Base-by-base conservation (phyloP, 2,797 vertebrate species). In the Syndactyla subalaris region DNA sequence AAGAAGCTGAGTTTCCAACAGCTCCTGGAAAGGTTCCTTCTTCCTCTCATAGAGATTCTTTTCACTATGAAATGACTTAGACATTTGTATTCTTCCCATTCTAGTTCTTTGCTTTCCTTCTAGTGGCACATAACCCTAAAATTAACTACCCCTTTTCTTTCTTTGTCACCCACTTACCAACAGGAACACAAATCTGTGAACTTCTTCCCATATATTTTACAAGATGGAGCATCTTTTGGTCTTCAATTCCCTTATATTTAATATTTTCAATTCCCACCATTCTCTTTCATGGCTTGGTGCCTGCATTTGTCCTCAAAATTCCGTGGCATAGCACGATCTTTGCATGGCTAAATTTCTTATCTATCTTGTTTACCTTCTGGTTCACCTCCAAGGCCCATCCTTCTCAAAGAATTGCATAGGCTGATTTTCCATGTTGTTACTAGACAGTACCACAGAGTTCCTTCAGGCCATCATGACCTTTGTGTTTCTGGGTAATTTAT, bases 231-330 rank as follows among this genome's bases (percentile, higher is more conserved):
- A 51, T 13, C 29, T 34, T 46, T 29, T 52, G 6, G 39, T 63
- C n/a, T 86, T 52, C 36, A 92, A 48, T 62, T 17, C 18, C 10
- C 6, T 43, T 21, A 7, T 4, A 51, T 11, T 8, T 55, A 36
- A 2, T 27, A 27, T 4, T 26, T 74, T 59, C 23, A n/a, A 6
- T 32, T 68, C 26, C 27, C 15, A 79, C 2, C 18, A 63, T 5
- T n/a, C 4, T 9, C 23, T 58, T 81, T 65, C 38, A 34, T 2
- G 3, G 4, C 3, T 5, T 29, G 5, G 10, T 7, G 3, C 12
- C 8, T 77, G 77, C 8, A 38, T 58, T 62, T 72, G 43, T 66
- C 29, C 3, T 14, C 27, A 61, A n/a, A 85, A 45, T 1, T 7
- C 36, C 8, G 4, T 10, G 7, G 1, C 18, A n/a, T 7, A 55